Percentiles rank a stretch among this genome's conserved stretches.
These are phyloP conservation scores for Pomatostomus ruficeps DNA, from an alignment of 2,113 vertebrate species.

Conservation along the genomic window DNA sequence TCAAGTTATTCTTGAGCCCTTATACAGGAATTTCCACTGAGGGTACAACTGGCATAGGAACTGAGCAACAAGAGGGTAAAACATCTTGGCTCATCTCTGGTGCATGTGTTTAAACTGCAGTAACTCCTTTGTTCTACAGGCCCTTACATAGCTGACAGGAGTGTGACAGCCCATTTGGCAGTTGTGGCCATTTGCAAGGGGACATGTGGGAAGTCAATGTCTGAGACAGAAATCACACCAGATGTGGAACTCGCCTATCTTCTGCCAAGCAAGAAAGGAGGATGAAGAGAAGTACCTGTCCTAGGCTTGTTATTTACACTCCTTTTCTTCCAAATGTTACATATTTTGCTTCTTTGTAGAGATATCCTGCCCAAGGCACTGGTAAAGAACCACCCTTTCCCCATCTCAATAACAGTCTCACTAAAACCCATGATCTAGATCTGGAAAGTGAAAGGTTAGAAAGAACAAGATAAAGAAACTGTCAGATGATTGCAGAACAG, in stretches of 20 bases:
- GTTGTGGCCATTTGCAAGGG: neutral
- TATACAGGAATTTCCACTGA: neutral
- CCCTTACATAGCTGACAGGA: neutral
- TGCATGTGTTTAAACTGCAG: neutral
- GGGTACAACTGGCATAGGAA: neutral
- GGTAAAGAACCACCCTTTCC: neutral
- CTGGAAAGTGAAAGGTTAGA: neutral
- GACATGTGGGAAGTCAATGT: fast-evolving
- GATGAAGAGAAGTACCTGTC: neutral
- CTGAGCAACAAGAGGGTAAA: neutral
- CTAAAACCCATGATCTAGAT: neutral
- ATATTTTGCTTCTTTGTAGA: neutral
- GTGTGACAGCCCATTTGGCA: neutral
- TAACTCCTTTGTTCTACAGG: neutral
- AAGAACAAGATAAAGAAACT: neutral
- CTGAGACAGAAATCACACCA: neutral
- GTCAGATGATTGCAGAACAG: neutral
- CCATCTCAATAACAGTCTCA: neutral
- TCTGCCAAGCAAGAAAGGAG: neutral
- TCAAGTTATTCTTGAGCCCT: neutral
- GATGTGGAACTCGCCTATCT: neutral
- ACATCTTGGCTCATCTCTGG: neutral
- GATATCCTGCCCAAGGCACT: neutral
- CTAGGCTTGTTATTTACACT: neutral
- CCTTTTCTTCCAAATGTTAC: neutral